Conservation (phyloP, 2,797 vertebrate species). For the Monodelphis domestica region DNA sequence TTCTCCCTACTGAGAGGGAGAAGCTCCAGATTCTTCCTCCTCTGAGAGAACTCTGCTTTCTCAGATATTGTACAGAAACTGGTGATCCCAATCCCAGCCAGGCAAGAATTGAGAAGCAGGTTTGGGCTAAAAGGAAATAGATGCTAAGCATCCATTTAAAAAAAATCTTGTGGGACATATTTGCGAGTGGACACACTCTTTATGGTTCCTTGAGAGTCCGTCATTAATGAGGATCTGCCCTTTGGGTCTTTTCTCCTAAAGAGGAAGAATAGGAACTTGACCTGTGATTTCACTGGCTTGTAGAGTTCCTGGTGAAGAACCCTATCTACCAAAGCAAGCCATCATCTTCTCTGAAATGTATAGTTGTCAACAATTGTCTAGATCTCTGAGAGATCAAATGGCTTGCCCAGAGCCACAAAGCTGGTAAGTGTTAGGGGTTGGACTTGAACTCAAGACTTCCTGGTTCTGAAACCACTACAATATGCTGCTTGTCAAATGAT, state of each 20-base stretch:
- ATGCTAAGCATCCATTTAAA: neutral
- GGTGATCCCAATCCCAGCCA: neutral
- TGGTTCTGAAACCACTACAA: neutral
- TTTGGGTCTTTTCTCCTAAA: neutral
- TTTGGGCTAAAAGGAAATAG: neutral
- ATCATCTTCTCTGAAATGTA: neutral
- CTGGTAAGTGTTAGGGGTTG: neutral
- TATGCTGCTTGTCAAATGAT: neutral
- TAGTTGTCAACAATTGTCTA: neutral
- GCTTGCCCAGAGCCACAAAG: neutral
- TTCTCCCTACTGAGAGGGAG: neutral
- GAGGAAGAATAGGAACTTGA: neutral
- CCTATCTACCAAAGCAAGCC: neutral
- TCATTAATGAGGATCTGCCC: neutral
- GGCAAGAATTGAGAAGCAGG: neutral
- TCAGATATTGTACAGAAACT: neutral
- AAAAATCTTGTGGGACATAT: neutral
- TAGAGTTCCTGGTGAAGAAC: neutral
- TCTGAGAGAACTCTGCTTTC: neutral
- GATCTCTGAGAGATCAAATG: neutral
- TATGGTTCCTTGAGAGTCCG: neutral
- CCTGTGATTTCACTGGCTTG: neutral
- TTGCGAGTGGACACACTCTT: neutral
- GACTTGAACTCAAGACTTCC: neutral
- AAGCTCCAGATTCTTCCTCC: neutral